Base-by-base conservation (phyloP, 1,140 invertebrate genomes). In the Chelonus insularis region DNA sequence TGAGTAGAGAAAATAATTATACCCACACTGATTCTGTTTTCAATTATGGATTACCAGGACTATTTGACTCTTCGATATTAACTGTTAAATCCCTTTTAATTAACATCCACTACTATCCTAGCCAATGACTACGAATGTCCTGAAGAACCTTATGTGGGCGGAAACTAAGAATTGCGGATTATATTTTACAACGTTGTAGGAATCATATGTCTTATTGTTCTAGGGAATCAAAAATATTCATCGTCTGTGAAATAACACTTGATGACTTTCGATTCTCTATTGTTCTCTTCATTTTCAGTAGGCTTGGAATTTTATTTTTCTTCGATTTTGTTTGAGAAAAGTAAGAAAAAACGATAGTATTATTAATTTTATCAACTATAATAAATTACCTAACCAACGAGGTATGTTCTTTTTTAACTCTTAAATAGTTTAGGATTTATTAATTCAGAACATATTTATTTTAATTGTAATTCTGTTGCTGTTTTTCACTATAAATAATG, bases 41-140 rank as follows among this genome's bases (percentile, higher is more conserved):
- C 58, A 60, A 60, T 60, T 54, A 60, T 34, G 34, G 48, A 60
- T 47, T 47, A 60, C 57, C 47, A n/a, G 36, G 21, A 21, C 29
- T 29, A 14, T 29, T 16, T 14, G 14, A 43, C 34, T 57, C 48
- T 57, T 57, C 61, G 47, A 57, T 48, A 48, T 57, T 37, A 48
- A 51, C 55, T 55, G 61, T 63, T 52, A 63, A 63, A 63, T 58
- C 56, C 55, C 61, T 57, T 48, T 63, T 63, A 63, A 58, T 63
- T 63, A 63, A 57, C 52, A 29, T 37, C 34, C 52, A 37, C 23
- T 21, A 51, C 45, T 36, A 62, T 29, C 57, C n/a, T n/a, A 29
- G 16, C 20, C 7, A 18, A 20, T 18, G 29, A 20, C 8, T 25
- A 21, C 11, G 41, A 45, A 57, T 32, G 55, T 21, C 36, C 20